Base-by-base conservation (phyloP, 1,140 invertebrate genomes). In the Drosophila dunni region DNA sequence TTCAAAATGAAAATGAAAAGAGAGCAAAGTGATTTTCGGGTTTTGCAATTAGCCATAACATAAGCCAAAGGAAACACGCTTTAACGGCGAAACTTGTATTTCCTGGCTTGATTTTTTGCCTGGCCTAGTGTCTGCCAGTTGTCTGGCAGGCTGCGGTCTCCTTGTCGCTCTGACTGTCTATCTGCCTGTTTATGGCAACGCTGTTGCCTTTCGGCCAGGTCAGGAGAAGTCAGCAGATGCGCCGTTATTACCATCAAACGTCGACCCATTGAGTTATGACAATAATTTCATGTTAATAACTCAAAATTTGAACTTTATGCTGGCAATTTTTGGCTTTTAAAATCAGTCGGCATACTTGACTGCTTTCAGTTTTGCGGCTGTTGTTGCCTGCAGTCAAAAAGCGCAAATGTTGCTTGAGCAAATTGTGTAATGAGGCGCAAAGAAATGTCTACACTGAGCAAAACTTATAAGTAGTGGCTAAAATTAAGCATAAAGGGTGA, bases 221-320 rank as follows among this genome's bases (percentile, higher is more conserved):
- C 44, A 15, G 51, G 75, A 73, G 64, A 29, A 81, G 78, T 57
- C 40, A 48, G 70, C 67, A 75, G 81, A 76, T 84, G 82, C 85
- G 71, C 71, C 61, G 40, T 66, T 64, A 79, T 84, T 64, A 58
- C 48, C 11, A 48, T 46, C 36, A 77, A 57, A 29, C 3, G 24
- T 51, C 65, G 48, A 51, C 82, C 62, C 51, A 57, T 79, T 81
- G 78, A 86, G 63, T 86, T 86, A 88, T 85, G 71, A 74, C 65
- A 69, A 75, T 78, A 63, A 78, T 75, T 75, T 78, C 36, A 58
- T 75, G 45, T 61, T 69, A 64, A 78, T 77, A 68, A 63, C 53
- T 67, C 29, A 67, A 68, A 69, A 48, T 15, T 56, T 69, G 65
- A 74, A 74, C 71, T 65, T 77, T 53, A 53, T 46, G 56, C 34